These are phyloP conservation scores for Camponotus fellah DNA, from an alignment of 2,888 invertebrate genomes.

Conservation along the genomic window DNA sequence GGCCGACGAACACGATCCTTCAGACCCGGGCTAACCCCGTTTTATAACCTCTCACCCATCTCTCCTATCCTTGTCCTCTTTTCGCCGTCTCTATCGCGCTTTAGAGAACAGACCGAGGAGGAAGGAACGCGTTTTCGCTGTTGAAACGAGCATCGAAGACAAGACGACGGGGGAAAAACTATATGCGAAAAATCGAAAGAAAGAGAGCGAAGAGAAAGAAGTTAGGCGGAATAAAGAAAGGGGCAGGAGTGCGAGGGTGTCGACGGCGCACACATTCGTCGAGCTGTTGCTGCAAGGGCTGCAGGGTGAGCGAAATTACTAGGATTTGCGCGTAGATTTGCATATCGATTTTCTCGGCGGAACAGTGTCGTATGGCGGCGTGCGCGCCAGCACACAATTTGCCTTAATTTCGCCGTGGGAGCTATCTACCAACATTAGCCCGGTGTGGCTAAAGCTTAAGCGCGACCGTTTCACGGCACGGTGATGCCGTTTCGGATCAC, in stretches of 20 bases:
- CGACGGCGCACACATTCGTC: conserved; percentile 50
- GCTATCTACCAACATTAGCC: conserved; percentile 68
- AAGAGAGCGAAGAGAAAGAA: conserved; percentile 34
- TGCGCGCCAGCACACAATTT: conserved; percentile 79
- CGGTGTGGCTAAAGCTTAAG: conserved; percentile 66
- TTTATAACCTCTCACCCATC: conserved; percentile 81
- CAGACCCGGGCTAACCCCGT: conserved; percentile 83
- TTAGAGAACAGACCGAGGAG: conserved; percentile 55
- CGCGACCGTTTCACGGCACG: conserved; percentile 63
- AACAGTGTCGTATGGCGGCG: conserved; percentile 76
- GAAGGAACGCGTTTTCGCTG: conserved; percentile 47
- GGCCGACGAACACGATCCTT: conserved; percentile 84
- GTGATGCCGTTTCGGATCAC: conserved; percentile 47
- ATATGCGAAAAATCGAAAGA: conserved; percentile 6
- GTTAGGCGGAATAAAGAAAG: conserved; percentile 14
- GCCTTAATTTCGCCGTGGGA: conserved; percentile 80
- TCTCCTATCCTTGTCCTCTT: conserved; percentile 24
- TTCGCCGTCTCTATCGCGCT: conserved; percentile 34
- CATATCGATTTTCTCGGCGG: conserved; percentile 83
- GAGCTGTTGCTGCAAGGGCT: conserved; percentile 70
- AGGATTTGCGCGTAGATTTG: conserved; percentile 85
- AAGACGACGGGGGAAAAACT: conserved; percentile 65
- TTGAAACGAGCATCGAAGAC: conserved; percentile 54
- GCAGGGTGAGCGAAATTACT: conserved; percentile 81
- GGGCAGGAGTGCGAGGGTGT: conserved; percentile 41